Percentiles rank a stretch among this genome's conserved stretches.
These are phyloP conservation scores for Trogon surrucura DNA, from an alignment of 2,113 vertebrate species.

Conservation along the genomic window DNA sequence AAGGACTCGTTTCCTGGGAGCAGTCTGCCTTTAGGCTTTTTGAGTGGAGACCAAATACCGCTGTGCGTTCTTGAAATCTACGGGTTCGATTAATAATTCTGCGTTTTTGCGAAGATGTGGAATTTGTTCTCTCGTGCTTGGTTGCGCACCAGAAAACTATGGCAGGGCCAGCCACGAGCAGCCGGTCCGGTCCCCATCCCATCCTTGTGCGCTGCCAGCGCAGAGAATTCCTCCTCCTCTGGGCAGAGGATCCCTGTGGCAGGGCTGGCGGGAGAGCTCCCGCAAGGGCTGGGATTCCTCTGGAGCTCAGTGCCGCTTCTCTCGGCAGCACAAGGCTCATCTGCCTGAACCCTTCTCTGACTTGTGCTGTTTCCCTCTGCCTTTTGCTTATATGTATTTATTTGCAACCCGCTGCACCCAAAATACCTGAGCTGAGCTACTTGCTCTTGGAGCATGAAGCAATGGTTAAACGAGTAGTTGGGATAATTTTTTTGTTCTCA, in stretches of 20 bases:
- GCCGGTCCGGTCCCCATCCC: neutral
- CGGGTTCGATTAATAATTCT: neutral
- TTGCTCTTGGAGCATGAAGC: neutral
- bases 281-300: rapidly evolving
- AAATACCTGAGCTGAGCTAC: neutral
- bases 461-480: neutral
- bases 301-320: neutral
- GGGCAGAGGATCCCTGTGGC: neutral
- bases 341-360: neutral
- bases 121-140: neutral
- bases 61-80: neutral
- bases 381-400: neutral
- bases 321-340: neutral
- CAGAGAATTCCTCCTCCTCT: neutral
- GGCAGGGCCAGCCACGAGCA: neutral
- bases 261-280: neutral
- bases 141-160: rapidly evolving
- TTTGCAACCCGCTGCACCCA: neutral
- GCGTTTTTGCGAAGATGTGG: neutral
- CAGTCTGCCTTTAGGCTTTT: neutral
- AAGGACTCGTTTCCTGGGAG: neutral
- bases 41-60: neutral
- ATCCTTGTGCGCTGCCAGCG: neutral
- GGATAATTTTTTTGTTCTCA: neutral
- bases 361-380: neutral